Evolutionary conservation across 2,113 vertebrate species (phyloP), one percentile per base, ranked within the genome.

Genomic region (Copsychus sechellarum): DNA sequence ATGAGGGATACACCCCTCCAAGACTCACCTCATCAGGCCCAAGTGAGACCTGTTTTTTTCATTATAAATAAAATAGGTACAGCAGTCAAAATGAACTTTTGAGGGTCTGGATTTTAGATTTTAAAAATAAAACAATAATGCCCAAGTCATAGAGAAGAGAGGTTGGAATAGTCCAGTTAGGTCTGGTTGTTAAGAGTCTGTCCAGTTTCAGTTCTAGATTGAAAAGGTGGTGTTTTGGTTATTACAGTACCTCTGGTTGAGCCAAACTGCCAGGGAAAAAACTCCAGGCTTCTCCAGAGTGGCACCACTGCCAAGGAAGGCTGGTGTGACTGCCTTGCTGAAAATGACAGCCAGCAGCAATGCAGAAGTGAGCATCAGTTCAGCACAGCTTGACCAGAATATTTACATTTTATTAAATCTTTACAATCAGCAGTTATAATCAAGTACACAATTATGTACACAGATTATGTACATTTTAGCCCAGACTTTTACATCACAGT

Each of bases 341-440:
- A 45, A 28, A 66, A 22, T 5, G 25, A 31, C 28, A 48, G 34
- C 31, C 17, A 65, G 19, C 7, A 78, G 29, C 48, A 33, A 5
- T 1, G 25, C 22, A 17, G 24, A 29, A 51, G 29, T 8, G 0
- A 33, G 34, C 6, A 18, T 1, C 77, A 12, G 7, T 9, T 51
- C 3, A 34, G 50, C 89, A 85, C 65, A 86, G 79, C 94, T 12
- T 91, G 90, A 94, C 90, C 87, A 96, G 97, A 97, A 97, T 98
- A 98, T 98, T 98, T 98, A 98, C 98, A 98, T 94, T 97, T 98
- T 98, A 98, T 98, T 98, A 98, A 98, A 98, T 98, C 96, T 98
- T 98, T 98, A 98, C 98, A 98, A 98, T 98, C 98, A 96, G 97
- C 96, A 97, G 94, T 98, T 98, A 97, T 98, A 98, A 98, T 98